These are phyloP conservation scores for Ibycter americanus DNA, from an alignment of 2,797 vertebrate genomes.

Conservation along the genomic window DNA sequence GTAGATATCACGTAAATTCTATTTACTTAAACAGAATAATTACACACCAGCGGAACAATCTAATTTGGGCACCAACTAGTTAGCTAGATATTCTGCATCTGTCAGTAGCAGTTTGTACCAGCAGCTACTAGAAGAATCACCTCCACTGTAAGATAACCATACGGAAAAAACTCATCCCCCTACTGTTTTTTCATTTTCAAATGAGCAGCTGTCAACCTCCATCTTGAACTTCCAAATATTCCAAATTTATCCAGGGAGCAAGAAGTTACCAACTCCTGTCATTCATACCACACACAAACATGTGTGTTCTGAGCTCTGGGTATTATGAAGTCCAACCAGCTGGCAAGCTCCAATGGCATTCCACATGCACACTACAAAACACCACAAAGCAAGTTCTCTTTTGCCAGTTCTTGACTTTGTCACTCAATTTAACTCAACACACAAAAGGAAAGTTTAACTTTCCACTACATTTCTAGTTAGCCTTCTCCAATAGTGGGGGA, in stretches of 20 bases:
- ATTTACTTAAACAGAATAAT: not conserved
- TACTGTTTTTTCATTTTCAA: not conserved
- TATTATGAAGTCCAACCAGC: not conserved
- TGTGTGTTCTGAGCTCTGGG: not conserved
- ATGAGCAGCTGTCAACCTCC: not conserved
- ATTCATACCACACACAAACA: not conserved
- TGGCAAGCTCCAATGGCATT: not conserved
- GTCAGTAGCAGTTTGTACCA: not conserved
- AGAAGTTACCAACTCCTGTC: not conserved
- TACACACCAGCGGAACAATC: not conserved
- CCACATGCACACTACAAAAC: not conserved
- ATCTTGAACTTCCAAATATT: not conserved
- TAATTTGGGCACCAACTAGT: not conserved
- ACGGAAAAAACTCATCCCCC: not conserved
- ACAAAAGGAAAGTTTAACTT: not conserved
- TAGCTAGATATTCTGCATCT: not conserved
- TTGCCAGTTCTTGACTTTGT: not conserved
- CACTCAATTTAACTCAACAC: not conserved
- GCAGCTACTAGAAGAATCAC: not conserved
- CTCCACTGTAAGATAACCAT: not conserved
- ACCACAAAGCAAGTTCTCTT: not conserved
- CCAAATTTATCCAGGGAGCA: not conserved
- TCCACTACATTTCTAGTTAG: not conserved
- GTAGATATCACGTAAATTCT: not conserved
- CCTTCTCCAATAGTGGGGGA: fast-evolving